Base-by-base conservation (phyloP, 2,888 invertebrate species). In the Ypsolopha sequella region DNA sequence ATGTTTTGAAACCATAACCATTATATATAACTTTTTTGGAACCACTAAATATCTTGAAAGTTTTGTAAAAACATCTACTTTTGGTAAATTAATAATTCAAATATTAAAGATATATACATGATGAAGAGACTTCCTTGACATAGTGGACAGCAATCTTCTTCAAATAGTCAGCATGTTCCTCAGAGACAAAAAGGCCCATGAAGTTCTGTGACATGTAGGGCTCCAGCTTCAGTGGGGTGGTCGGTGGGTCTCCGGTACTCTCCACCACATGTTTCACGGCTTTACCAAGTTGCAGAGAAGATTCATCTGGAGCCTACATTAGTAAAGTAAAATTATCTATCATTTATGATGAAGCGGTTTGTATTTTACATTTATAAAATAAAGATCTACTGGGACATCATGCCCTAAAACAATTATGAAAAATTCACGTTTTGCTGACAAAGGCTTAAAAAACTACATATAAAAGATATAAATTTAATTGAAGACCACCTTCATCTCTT, bases 101-200 rank as follows among this genome's bases (percentile, higher is more conserved):
- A 38, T 36, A 13, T 24, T 14, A 43, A 14, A 24, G n/a, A 24
- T 39, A 24, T 36, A 84, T 88, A 93, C 93, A 91, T 66, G 92
- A 88, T 65, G 91, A 90, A 49, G 92, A 90, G 11, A 94, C 91
- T 81, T 94, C 93, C 75, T 93, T 93, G 36, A 93, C 93, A 85
- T 93, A 95, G 66, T 93, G 91, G 60, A 92, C 87, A 2, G 95
- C 93, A 59, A 96, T 88, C 58, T 91, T 89, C 70, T 93, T 93
- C 52, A 96, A 82, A 71, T 93, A 92, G 59, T 93, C 92, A 0
- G 94, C 94, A 80, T 94, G 93, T 56, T 92, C 90, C 60, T 95
- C 94, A 10, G 92, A 92, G 2, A 96, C 91, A 79, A 96, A 96
- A 48, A 96, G 89, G 0, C 96, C 97, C 92, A 97, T 95, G 71